These are phyloP conservation scores for Empidonax traillii DNA, from an alignment of 2,113 vertebrate genomes.

Conservation along the genomic window DNA sequence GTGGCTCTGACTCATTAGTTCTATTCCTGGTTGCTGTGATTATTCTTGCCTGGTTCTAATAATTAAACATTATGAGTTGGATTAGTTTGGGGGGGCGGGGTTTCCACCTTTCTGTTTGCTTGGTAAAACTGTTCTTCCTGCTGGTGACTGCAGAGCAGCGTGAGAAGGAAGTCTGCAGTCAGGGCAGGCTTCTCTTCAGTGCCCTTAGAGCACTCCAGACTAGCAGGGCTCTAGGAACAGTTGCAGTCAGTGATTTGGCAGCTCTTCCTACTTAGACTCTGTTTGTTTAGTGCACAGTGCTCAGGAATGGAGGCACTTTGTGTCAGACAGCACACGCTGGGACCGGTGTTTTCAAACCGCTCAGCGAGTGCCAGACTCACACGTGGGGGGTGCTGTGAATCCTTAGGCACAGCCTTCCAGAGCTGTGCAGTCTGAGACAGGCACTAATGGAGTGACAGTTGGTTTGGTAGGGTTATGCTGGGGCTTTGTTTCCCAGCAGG, in stretches of 20 bases:
- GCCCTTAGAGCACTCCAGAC: not conserved
- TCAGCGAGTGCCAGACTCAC: not conserved
- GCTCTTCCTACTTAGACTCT: not conserved
- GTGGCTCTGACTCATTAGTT: not conserved
- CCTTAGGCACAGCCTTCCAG: not conserved
- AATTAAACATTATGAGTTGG: not conserved
- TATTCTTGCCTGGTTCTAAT: not conserved
- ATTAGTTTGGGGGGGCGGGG: not conserved
- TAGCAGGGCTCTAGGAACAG: not conserved
- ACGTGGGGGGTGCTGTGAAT: not conserved
- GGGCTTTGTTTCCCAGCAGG: not conserved
- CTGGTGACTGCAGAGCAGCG: not conserved
- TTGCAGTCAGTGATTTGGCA: not conserved
- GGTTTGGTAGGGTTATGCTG: not conserved
- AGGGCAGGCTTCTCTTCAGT: not conserved
- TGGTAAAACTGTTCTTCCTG: not conserved
- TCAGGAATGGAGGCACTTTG: not conserved
- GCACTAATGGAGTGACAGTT: rapidly evolving
- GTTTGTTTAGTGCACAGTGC: not conserved
- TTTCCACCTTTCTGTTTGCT: not conserved
- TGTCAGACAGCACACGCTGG: not conserved
- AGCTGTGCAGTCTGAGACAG: not conserved
- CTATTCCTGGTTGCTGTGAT: not conserved
- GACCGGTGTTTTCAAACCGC: not conserved
- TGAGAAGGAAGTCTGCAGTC: not conserved